phyloP scores from a whole-genome alignment of 2,888 invertebrate species.

The Camponotus fellah region DNA sequence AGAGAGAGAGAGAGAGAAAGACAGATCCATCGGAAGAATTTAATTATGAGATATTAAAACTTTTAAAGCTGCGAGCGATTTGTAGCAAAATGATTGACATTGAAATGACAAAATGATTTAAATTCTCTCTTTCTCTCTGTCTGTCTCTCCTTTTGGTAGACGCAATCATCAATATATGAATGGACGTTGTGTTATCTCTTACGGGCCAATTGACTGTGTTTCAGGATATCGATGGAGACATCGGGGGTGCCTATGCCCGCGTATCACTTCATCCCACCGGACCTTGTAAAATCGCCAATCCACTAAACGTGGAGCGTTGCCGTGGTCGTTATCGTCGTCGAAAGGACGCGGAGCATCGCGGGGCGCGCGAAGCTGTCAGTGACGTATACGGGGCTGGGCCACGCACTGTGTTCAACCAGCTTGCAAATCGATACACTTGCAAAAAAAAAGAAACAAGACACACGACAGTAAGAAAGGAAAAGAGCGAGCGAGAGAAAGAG shows the following conservation, averaged over 20 bases:
- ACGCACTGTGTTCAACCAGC: slow-evolving; percentile 81
- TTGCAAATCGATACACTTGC: slow-evolving; percentile 76
- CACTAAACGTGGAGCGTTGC: slow-evolving; percentile 88
- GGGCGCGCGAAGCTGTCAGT: slow-evolving; percentile 84
- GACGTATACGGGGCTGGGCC: slow-evolving; percentile 79
- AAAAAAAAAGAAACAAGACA: slow-evolving; percentile 54
- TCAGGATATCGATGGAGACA: slow-evolving; percentile 98
- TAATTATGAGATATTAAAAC: not conserved
- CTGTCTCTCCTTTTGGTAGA: not conserved
- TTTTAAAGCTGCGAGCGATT: not conserved
- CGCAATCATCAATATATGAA: not conserved
- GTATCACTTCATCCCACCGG: slow-evolving; percentile 96
- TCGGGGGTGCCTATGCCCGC: slow-evolving; percentile 96
- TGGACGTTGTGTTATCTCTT: not conserved
- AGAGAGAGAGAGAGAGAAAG: not conserved
- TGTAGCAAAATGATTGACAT: not conserved
- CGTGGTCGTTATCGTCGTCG: slow-evolving; percentile 76
- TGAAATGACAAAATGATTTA: not conserved
- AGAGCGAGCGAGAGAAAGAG: slow-evolving; percentile 52
- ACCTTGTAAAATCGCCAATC: slow-evolving; percentile 96
- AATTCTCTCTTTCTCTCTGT: slow-evolving; percentile 13
- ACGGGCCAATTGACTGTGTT: slow-evolving; percentile 84
- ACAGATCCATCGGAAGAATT: not conserved
- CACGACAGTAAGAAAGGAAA: slow-evolving; percentile 48
- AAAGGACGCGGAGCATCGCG: slow-evolving; percentile 82